A percentile compares a stretch with the other conserved stretches of the same genome.
phyloP scores from a whole-genome alignment of 2,888 invertebrate species.

The Apotomis turbidana region DNA sequence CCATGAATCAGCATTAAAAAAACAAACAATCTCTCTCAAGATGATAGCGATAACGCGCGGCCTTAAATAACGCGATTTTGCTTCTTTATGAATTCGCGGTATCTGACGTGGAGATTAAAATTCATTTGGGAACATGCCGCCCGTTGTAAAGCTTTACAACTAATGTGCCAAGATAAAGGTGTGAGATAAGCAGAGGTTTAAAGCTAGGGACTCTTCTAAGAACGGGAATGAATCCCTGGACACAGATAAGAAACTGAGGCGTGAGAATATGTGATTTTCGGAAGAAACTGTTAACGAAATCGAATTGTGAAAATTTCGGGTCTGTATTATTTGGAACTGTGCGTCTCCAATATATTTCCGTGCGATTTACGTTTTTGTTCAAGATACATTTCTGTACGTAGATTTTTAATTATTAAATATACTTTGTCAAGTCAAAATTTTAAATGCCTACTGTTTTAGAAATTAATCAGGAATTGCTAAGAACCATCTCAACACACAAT shows the following conservation, averaged over 20 bases:
- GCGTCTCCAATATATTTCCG: too few species aligned
- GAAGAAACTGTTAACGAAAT: too few species aligned
- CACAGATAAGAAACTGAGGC: slow-evolving; percentile 51
- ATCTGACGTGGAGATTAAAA: slow-evolving; percentile 58
- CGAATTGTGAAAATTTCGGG: too few species aligned
- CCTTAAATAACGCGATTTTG: slow-evolving; percentile 55
- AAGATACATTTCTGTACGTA: too few species aligned
- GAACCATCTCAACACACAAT: too few species aligned
- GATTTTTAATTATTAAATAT: too few species aligned
- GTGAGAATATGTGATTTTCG: slow-evolving; percentile 55
- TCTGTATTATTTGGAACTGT: too few species aligned
- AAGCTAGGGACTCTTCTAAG: slow-evolving; percentile 62
- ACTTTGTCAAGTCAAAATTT: too few species aligned
- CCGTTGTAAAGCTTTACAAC: slow-evolving; percentile 57
- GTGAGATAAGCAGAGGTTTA: slow-evolving; percentile 53
- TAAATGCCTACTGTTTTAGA: too few species aligned
- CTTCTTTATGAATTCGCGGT: slow-evolving; percentile 62
- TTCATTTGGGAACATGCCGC: slow-evolving; percentile 58
- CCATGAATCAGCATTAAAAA: slow-evolving; percentile 55
- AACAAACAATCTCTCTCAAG: slow-evolving; percentile 61
- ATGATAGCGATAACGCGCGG: slow-evolving; percentile 56
- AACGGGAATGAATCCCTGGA: slow-evolving; percentile 30
- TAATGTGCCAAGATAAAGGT: slow-evolving; percentile 63
- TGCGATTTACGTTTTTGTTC: too few species aligned
- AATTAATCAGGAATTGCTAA: too few species aligned